Conservation (phyloP, 2,888 invertebrate genomes). For the Clusia tigrina region DNA sequence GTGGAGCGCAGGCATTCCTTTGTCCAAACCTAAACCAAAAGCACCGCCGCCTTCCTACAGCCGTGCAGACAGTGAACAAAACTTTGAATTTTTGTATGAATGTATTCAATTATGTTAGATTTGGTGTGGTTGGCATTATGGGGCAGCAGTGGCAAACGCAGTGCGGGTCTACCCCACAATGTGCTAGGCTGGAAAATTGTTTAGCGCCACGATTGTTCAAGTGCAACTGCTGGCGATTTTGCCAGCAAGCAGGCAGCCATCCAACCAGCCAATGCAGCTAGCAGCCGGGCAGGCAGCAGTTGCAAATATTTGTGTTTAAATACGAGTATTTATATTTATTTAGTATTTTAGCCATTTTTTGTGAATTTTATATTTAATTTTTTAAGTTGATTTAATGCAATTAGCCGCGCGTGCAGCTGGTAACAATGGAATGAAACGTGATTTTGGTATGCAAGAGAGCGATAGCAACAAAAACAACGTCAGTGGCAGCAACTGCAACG, state of each 20-base stretch:
- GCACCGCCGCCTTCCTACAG: too few relatives aligned
- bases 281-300: background rate
- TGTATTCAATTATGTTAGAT: constrained; percentile 14
- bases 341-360: constrained; percentile 11
- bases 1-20: too few relatives aligned
- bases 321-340: background rate
- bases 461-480: too few relatives aligned
- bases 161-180: too few relatives aligned
- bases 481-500: background rate
- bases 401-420: constrained; percentile 21
- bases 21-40: too few relatives aligned
- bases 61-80: too few relatives aligned
- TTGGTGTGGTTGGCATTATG: constrained; percentile 1
- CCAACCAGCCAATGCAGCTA: too few relatives aligned
- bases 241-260: too few relatives aligned
- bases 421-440: constrained; percentile 20
- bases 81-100: constrained; percentile 8
- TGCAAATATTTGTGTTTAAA: background rate
- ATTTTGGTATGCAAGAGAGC: constrained; percentile 21
- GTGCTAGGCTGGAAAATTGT: constrained; percentile 7
- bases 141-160: too few relatives aligned
- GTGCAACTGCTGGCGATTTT: constrained; percentile 17
- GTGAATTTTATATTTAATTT: constrained; percentile 5
- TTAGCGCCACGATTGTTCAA: constrained; percentile 18
- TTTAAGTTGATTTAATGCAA: constrained; percentile 18